Conservation (phyloP, 92 coral and sea anemone genomes). For the Metridium senile region DNA sequence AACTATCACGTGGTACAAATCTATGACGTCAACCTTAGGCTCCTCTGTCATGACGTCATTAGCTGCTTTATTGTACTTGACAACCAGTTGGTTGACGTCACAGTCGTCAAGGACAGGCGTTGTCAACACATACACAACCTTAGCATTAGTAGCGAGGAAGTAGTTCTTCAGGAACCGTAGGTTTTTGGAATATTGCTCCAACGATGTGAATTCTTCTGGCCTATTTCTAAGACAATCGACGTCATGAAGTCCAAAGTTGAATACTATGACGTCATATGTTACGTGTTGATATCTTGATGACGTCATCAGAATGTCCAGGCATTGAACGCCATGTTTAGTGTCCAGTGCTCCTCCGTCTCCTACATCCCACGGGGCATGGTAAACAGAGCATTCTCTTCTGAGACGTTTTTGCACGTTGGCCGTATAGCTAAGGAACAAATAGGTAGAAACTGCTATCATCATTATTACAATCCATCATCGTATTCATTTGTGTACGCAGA, state of each 20-base stretch:
- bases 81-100: slow-evolving; percentile 46
- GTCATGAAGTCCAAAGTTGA: slow-evolving; percentile 89
- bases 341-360: slow-evolving; percentile 86
- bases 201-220: slow-evolving; percentile 64
- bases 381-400: slow-evolving; percentile 55
- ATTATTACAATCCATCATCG: no score
- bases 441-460: background rate
- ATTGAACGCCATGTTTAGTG: slow-evolving; percentile 70
- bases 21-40: slow-evolving; percentile 53
- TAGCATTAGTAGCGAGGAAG: slow-evolving; percentile 50
- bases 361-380: slow-evolving; percentile 88
- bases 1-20: slow-evolving; percentile 65
- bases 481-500: no score
- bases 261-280: slow-evolving; percentile 67
- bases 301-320: slow-evolving; percentile 55
- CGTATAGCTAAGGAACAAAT: background rate
- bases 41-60: slow-evolving; percentile 42
- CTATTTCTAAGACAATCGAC: slow-evolving; percentile 39
- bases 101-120: slow-evolving; percentile 65
- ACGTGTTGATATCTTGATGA: slow-evolving; percentile 44
- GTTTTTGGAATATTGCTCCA: slow-evolving; percentile 48
- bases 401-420: slow-evolving; percentile 44
- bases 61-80: slow-evolving; percentile 62
- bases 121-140: slow-evolving; percentile 61
- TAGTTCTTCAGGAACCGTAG: slow-evolving; percentile 30